Percentiles rank a stretch among this genome's conserved stretches.
phyloP scores from a whole-genome alignment of 2,888 invertebrate species.

The Octonoba sinensis region DNA sequence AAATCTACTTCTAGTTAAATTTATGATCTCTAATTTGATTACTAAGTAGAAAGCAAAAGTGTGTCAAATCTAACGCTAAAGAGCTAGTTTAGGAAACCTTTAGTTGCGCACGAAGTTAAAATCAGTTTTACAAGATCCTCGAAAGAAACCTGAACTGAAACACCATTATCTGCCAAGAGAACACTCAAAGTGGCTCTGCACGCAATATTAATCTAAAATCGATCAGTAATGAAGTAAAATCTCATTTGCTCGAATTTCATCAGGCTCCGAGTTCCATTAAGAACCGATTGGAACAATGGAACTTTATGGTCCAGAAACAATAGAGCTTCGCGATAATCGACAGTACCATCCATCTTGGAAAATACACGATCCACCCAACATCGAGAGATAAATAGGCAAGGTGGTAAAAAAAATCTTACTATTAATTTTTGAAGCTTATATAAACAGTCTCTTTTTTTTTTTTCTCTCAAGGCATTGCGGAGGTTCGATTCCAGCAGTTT shows the following conservation, averaged over 20 bases:
- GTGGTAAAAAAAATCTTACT: neutral
- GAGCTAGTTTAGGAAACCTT: no score
- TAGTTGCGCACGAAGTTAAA: no score
- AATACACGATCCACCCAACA: constrained; percentile 3
- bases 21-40: no score
- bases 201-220: constrained; percentile 24
- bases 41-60: no score
- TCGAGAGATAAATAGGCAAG: neutral
- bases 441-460: constrained; percentile 7
- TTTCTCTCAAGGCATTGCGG: no score
- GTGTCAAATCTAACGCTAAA: no score
- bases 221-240: constrained; percentile 21
- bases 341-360: constrained; percentile 22
- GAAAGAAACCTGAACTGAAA: no score
- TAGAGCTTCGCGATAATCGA: constrained; percentile 9
- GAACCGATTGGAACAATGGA: constrained; percentile 16
- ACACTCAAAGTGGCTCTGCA: constrained; percentile 7
- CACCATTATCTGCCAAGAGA: neutral
- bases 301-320: constrained; percentile 22
- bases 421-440: constrained; percentile 16
- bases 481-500: neutral
- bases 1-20: no score
- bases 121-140: no score
- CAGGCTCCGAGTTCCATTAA: constrained; percentile 12
- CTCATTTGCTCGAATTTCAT: constrained; percentile 16